Percentiles rank a stretch among this genome's conserved stretches.
These are phyloP conservation scores for Acanthisitta chloris DNA, from an alignment of 2,113 vertebrate species.

Conservation along the genomic window DNA sequence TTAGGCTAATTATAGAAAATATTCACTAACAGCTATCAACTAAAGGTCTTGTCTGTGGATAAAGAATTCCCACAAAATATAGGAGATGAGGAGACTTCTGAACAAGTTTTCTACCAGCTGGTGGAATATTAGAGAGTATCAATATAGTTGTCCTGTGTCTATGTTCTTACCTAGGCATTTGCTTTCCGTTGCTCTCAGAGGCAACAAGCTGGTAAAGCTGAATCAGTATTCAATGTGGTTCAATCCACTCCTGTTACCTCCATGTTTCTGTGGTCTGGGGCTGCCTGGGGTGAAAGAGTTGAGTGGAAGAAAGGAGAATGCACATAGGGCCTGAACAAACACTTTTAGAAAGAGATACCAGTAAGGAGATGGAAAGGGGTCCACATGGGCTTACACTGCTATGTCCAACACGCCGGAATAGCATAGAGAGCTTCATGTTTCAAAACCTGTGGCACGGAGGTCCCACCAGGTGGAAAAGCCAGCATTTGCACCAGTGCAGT, in stretches of 20 bases:
- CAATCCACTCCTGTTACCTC: not conserved
- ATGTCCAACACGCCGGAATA: not conserved
- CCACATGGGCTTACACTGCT: not conserved
- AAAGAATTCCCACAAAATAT: not conserved
- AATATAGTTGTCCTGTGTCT: not conserved
- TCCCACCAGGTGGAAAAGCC: not conserved
- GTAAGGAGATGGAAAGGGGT: not conserved
- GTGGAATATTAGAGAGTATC: not conserved
- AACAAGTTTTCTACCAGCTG: not conserved
- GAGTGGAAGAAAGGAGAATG: not conserved
- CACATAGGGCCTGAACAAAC: fast-evolving
- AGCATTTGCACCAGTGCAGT: not conserved
- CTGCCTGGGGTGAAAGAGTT: fast-evolving
- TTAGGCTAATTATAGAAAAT: not conserved
- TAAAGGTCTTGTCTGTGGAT: not conserved
- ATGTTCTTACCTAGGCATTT: not conserved
- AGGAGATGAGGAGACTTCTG: not conserved
- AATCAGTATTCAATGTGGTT: not conserved
- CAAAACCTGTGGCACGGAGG: not conserved
- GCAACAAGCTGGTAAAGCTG: not conserved
- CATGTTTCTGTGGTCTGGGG: not conserved
- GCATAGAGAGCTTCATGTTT: not conserved
- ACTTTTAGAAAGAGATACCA: not conserved
- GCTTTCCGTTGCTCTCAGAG: not conserved
- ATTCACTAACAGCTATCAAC: not conserved